Base-by-base conservation (phyloP, 2,888 invertebrate species). In the Heteropelma amictum region DNA sequence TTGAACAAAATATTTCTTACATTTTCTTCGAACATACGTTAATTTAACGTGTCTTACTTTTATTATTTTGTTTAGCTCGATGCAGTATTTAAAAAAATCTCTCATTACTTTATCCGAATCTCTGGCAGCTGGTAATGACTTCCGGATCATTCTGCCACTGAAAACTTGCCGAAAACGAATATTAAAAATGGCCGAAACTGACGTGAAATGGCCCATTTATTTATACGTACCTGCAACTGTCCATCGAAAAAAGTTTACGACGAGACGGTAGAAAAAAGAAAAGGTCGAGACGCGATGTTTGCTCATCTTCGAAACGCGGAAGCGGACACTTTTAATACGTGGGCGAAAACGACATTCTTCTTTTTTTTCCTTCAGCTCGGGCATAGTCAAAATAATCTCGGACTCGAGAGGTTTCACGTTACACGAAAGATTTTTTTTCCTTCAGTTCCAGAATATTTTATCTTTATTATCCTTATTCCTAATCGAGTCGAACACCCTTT, bases 291-390 rank as follows among this genome's bases (percentile, higher is more conserved):
- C 40, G 56, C 33, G 40, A 64, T 64, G 38, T 51, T 30, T 64
- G 51, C 33, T 19, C 38, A 17, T 64, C 40, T 40, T 19, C 10
- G 42, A 64, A 53, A 64, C 64, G 30, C 69, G 68, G 73, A 74
- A 63, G 63, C 53, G 45, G 51, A 14, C 12, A 35, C 23, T 49
- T 56, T 19, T 30, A 14, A 33, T 21, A 58, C 58, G 73, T 74
- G 64, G 73, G 73, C 64, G 69, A 74, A 35, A 63, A 69, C 73
- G 51, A 42, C 56, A 69, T 73, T 69, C 68, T 63, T 69, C 68
- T 68, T 35, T 12, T n/a, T 35, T 12, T 12, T 68, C 64, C 68
- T 68, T 42, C 26, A n/a, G 64, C 51, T 49, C 33, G n/a, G 23
- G 23, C 14, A 35, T 6, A 49, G 23, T 23, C 30, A 61, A 61